Percentiles rank a stretch among this genome's conserved stretches.
Conservation (phyloP, 1,140 invertebrate genomes). For the Oryzaephilus surinamensis region DNA sequence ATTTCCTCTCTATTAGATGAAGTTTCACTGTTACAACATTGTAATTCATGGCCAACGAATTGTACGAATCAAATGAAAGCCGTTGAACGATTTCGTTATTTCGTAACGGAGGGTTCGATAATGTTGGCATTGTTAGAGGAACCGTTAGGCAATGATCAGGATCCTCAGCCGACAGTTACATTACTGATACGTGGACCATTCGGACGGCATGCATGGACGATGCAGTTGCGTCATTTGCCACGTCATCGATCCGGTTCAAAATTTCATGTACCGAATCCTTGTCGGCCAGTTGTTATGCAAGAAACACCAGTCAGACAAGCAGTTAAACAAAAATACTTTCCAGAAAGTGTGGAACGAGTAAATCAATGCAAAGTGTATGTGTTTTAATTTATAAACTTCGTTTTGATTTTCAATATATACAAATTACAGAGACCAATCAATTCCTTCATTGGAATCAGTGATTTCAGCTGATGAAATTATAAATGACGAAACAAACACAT, state of each 20-base stretch:
- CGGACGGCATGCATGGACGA: slow-evolving; percentile 88
- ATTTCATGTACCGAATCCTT: slow-evolving; percentile 58
- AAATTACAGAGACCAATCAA: slow-evolving; percentile 54
- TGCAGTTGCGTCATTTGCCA: slow-evolving; percentile 76
- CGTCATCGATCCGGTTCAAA: slow-evolving; percentile 65
- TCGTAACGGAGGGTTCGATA: slow-evolving; percentile 81
- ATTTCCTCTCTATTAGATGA: slow-evolving; percentile 82
- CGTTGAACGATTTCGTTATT: slow-evolving; percentile 71
- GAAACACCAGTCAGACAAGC: slow-evolving; percentile 51
- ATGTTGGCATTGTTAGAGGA: slow-evolving; percentile 86
- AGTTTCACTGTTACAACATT: slow-evolving; percentile 69
- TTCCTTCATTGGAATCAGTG: slow-evolving; percentile 57
- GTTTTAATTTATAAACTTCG: slow-evolving; percentile 6
- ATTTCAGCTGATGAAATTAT: slow-evolving; percentile 41
- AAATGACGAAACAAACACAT: slow-evolving; percentile 41
- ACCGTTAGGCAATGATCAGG: slow-evolving; percentile 70
- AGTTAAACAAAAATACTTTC: slow-evolving; percentile 67
- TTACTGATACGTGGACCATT: slow-evolving; percentile 83
- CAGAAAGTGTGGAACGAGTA: slow-evolving; percentile 71
- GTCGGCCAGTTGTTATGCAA: slow-evolving; percentile 65
- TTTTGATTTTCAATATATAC: not conserved
- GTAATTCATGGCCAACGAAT: slow-evolving; percentile 49
- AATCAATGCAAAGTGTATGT: slow-evolving; percentile 70
- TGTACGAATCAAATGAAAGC: slow-evolving; percentile 43
- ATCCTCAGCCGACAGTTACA: slow-evolving; percentile 64